Evolutionary conservation across 2,888 invertebrate species (phyloP), one percentile per base, ranked within the genome.

Genomic region (Caenorhabditis angaria): DNA sequence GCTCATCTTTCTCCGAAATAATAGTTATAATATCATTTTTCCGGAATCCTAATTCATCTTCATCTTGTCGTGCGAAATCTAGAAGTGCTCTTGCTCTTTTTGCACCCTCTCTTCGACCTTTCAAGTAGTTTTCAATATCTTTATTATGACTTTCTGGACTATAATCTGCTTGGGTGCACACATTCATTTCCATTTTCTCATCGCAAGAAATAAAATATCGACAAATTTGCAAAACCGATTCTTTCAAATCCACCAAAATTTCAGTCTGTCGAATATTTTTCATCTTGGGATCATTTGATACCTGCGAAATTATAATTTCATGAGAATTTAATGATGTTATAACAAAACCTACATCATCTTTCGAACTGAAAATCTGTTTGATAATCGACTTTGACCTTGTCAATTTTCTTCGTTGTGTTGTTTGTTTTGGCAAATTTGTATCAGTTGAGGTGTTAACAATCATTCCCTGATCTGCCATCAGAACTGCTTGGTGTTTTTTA

Each of bases 201-300:
- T 97, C 96, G 51, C 94, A 91, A 69, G 94, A 93, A 79, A 96
- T 91, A 89, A 99, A 99, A 90, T 99, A 97, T 32, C 96, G 91
- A 25, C 95, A 94, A 74, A 94, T 92, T 89, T 94, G 96, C 63
- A 96, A 90, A 82, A 97, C 95, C 32, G 96, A 94, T 90, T 99
- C 97, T 81, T 97, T 91, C 61, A 99, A 90, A 90, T 97, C 97
- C n/a, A 99, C 96, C 78, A 99, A 90, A 85, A 97, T 93, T 90
- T 99, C 97, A 83, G 99, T 99, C 90, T 97, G 97, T 75, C 94
- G 92, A 61, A 99, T 94, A 90, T 99, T 99, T 89, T 99, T 99
- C 72, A 93, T 94, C 88, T 84, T 85, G n/a, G 84, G 86, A 32
- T 84, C 81, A 8, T 79, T 81, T 10, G 70, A 77, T 10, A 54